phyloP scores from a whole-genome alignment of 2,888 invertebrate species.

The Drosophila kanekoi region DNA sequence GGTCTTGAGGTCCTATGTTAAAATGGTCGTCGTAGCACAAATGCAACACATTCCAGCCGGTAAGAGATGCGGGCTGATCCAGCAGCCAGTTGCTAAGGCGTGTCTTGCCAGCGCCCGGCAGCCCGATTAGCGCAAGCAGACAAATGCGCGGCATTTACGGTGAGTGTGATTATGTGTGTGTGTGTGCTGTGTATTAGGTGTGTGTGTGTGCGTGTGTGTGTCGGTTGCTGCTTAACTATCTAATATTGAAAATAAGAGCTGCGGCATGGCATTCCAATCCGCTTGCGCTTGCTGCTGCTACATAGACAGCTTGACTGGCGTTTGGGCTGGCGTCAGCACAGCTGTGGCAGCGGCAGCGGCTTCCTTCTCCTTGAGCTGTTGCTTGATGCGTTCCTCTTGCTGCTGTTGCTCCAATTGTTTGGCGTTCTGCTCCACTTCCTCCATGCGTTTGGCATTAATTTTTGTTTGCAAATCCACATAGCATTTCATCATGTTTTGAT shows the following conservation, averaged over 20 bases:
- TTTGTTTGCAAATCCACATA: conserved; percentile 84
- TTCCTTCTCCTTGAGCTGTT: conserved; percentile 38
- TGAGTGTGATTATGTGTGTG: conserved; percentile 13
- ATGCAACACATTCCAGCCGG: conserved; percentile 68
- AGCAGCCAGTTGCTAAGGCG: conserved; percentile 69
- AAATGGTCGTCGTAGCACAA: conserved; percentile 81
- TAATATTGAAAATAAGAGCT: conserved; percentile 53
- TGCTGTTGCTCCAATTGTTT: conserved; percentile 61
- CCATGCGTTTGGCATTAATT: conserved; percentile 81
- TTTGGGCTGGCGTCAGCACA: conserved; percentile 43
- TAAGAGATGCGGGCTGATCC: conserved; percentile 4
- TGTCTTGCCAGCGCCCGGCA: conserved; percentile 83
- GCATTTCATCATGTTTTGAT: conserved; percentile 84
- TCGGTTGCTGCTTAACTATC: conserved; percentile 58
- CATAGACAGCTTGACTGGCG: conserved; percentile 40
- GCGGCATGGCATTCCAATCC: conserved; percentile 50
- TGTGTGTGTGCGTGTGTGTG: conserved; percentile 16
- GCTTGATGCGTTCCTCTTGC: conserved; percentile 43
- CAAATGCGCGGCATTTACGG: conserved; percentile 74
- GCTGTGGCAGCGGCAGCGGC: conserved; percentile 8
- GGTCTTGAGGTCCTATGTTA: conserved; percentile 6
- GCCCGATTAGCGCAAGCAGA: conserved; percentile 78
- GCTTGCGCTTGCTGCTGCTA: conserved; percentile 43
- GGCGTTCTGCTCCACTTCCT: conserved; percentile 80
- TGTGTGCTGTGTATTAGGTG: conserved; percentile 11